These are phyloP conservation scores for Trissolcus brochymenae DNA, from an alignment of 2,888 invertebrate genomes.

Conservation along the genomic window DNA sequence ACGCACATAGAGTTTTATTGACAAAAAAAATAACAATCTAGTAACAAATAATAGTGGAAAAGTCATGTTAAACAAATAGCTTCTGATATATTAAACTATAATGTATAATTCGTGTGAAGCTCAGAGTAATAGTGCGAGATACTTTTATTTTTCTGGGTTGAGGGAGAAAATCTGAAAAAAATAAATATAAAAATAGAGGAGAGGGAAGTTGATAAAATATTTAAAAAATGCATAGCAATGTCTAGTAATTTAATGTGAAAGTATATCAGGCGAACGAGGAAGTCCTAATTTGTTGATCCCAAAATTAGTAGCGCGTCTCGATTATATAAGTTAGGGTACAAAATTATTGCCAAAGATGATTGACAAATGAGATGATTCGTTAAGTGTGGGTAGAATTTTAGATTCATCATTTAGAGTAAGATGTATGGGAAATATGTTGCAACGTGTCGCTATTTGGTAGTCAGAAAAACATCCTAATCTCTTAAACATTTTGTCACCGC, in stretches of 20 bases:
- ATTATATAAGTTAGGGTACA: slow-evolving; percentile 19
- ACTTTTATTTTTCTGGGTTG: too few species aligned
- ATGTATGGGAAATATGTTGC: slow-evolving; percentile 20
- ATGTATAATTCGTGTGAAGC: too few species aligned
- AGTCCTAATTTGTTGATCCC: slow-evolving; percentile 16
- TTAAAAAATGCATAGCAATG: slow-evolving; percentile 5
- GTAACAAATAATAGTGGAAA: too few species aligned
- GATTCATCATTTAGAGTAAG: slow-evolving; percentile 6
- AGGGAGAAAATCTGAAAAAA: too few species aligned
- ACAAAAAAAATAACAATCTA: too few species aligned
- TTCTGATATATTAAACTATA: too few species aligned
- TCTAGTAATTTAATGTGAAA: slow-evolving; percentile 5
- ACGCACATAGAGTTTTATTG: slow-evolving; percentile 45
- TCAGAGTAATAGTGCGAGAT: too few species aligned
- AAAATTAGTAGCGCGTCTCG: slow-evolving; percentile 30
- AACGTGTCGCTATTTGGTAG: slow-evolving; percentile 18
- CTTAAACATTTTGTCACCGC: too few species aligned
- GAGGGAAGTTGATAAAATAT: background rate
- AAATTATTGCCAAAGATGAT: slow-evolving; percentile 47
- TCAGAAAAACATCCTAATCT: too few species aligned
- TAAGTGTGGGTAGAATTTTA: slow-evolving; percentile 20
- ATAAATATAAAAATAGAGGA: background rate
- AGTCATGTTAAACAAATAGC: too few species aligned
- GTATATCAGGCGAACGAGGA: slow-evolving; percentile 19
- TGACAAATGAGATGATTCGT: slow-evolving; percentile 25